Base-by-base conservation (phyloP, 92 coral and sea anemone species). In the Metridium senile region DNA sequence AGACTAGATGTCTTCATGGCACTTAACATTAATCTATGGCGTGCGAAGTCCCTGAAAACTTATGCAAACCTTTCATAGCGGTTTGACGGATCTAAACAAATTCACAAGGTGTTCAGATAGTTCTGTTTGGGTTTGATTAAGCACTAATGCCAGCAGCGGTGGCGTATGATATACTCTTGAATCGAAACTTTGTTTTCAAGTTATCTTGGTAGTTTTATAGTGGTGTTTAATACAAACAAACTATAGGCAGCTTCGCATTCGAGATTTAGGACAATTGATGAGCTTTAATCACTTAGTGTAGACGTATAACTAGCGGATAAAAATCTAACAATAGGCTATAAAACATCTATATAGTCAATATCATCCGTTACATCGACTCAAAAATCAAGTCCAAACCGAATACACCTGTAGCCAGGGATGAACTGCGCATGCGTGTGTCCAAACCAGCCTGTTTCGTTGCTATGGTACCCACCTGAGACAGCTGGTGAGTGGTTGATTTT, bases 381-480 rank as follows among this genome's bases (percentile, higher is more conserved):
- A 73, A n/a, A 73, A 73, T 73, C 68, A 73, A 58, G 53, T 62
- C 20, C 32, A 33, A 18, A 27, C 33, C 25, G 68, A 58, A 57
- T 73, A 22, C 78, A 73, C 78, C 89, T 85, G 89, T 68, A 85
- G 9, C 20, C 11, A 16, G 18, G 59, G n/a, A 28, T 18, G 18
- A 27, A 58, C 51, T 70, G 70, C 89, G 82, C 89, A 85, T 80
- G 89, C 77, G 77, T 75, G 11, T 11, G 18, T 16, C 26, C 67
- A 6, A 72, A 64, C 77, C 69, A 76, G 82, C 83, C 49, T 39
- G 59, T 64, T 70, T 62, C 29, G 90, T 91, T 88, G 93, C 97
- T 85, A 88, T 91, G 93, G 88, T 33, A 80, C 77, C 86, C 97
- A 91, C 93, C 97, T 91, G 93, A 33, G 66, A 31, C 77, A 80